Evolutionary conservation across 2,797 vertebrate species (phyloP).

Genomic region (Melanotaenia boesemani): DNA sequence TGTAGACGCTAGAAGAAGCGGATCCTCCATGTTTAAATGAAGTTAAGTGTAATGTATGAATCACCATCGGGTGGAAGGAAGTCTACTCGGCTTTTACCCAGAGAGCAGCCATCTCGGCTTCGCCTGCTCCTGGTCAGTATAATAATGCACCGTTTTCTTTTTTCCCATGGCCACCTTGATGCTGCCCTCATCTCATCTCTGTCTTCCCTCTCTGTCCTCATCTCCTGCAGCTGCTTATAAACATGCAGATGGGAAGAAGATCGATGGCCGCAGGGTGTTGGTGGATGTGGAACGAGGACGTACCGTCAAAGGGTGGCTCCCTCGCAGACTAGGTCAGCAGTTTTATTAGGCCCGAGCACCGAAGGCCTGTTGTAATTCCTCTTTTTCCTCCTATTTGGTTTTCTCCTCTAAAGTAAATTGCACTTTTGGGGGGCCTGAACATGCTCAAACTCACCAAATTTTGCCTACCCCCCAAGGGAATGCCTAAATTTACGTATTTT

Average conservation of each 20-base stretch:
- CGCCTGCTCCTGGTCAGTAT: conserved; percentile 84
- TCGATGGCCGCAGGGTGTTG: conserved; percentile 91
- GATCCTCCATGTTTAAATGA: conserved; percentile 17
- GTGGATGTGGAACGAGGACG: conserved; percentile 95
- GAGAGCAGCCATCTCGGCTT: conserved; percentile 81
- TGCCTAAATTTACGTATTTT: too few species aligned
- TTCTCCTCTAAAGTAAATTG: too few species aligned
- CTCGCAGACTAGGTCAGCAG: conserved; percentile 89
- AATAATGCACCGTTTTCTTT: conserved; percentile 74
- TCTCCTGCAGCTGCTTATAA: conserved; percentile 92
- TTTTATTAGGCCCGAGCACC: background rate
- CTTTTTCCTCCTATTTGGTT: too few species aligned
- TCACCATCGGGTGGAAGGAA: conserved; percentile 77
- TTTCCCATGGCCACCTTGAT: conserved; percentile 66
- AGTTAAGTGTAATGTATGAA: conserved; percentile 54
- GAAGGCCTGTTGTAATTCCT: too few species aligned
- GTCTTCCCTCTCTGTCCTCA: conserved; percentile 61
- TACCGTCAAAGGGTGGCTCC: conserved; percentile 95
- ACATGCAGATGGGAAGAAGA: conserved; percentile 96
- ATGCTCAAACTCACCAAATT: too few species aligned
- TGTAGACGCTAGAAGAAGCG: background rate
- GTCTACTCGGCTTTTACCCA: conserved; percentile 80
- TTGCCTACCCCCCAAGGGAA: too few species aligned
- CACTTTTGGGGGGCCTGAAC: too few species aligned
- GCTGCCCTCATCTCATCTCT: conserved; percentile 43